Evolutionary conservation across 2,113 vertebrate species (phyloP).

Genomic region (Lepus timidus): DNA sequence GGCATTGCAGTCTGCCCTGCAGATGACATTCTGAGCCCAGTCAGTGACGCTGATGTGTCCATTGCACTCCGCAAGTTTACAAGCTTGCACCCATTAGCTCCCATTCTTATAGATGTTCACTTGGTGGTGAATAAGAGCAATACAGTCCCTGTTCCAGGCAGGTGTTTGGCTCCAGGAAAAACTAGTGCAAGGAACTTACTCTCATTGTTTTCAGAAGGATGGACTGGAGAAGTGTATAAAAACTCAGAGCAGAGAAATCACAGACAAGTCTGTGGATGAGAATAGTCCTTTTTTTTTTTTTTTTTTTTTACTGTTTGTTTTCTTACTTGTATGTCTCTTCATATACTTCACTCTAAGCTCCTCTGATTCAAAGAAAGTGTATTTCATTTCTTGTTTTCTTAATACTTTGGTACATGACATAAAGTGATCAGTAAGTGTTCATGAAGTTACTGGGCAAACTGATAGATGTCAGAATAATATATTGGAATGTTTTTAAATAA

Average conservation of each 20-base stretch:
- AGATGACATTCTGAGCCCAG: constrained; percentile 97
- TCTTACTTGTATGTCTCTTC: not conserved
- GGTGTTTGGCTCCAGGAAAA: too few species aligned
- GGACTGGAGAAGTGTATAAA: too few species aligned
- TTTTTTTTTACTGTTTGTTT: not conserved
- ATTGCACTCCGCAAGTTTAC: too few species aligned
- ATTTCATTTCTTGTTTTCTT: constrained; percentile 34
- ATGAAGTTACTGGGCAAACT: constrained; percentile 9
- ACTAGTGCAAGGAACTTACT: too few species aligned
- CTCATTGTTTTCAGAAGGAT: too few species aligned
- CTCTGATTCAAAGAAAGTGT: constrained; percentile 31
- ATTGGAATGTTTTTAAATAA: not conserved
- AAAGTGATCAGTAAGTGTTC: constrained; percentile 13
- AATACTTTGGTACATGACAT: not conserved
- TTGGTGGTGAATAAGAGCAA: too few species aligned
- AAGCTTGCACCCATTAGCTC: too few species aligned
- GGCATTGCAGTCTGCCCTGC: constrained; percentile 83
- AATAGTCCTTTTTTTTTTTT: not conserved
- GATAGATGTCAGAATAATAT: not conserved
- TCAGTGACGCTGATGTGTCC: constrained; percentile 63
- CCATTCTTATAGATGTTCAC: too few species aligned
- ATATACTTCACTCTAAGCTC: not conserved
- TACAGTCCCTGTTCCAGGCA: too few species aligned
- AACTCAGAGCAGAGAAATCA: too few species aligned
- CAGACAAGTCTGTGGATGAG: too few species aligned